These are phyloP conservation scores for Aleiodes leptofemur DNA, from an alignment of 2,888 invertebrate genomes.

Conservation along the genomic window DNA sequence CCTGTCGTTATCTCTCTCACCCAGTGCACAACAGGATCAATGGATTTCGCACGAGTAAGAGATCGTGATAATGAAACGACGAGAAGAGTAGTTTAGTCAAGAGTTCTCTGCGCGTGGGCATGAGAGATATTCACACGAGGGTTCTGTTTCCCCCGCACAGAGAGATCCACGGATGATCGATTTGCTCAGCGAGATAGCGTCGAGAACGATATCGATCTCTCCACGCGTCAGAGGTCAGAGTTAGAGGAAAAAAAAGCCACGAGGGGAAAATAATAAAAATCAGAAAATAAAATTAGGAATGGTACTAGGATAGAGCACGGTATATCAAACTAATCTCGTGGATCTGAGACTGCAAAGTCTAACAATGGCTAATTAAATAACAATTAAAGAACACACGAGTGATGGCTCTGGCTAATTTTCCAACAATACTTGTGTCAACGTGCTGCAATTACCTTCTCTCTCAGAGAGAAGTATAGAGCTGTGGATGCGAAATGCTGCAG, in stretches of 20 bases:
- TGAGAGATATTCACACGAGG: conserved; percentile 32
- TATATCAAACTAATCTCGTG: conserved; percentile 44
- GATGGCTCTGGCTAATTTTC: conserved; percentile 55
- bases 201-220: conserved; percentile 56
- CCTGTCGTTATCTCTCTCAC: not conserved
- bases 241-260: not conserved
- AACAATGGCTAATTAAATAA: conserved; percentile 66
- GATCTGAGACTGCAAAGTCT: conserved; percentile 38
- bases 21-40: conserved; percentile 2
- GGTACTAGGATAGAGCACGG: not conserved
- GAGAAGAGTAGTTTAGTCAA: conserved; percentile 27
- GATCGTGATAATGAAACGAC: conserved; percentile 39
- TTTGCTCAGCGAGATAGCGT: conserved; percentile 53
- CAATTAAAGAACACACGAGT: conserved; percentile 60
- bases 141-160: conserved; percentile 47
- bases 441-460: conserved; percentile 40
- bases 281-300: conserved; percentile 44
- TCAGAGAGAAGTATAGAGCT: not conserved
- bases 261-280: conserved; percentile 31
- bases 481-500: conserved; percentile 42
- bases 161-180: conserved; percentile 57
- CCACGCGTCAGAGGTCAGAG: conserved; percentile 41
- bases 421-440: conserved; percentile 51
- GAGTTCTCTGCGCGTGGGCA: conserved; percentile 20
- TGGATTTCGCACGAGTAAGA: conserved; percentile 8